phyloP scores from a whole-genome alignment of 2,797 vertebrate genomes.

The Sebastes iracundus region DNA sequence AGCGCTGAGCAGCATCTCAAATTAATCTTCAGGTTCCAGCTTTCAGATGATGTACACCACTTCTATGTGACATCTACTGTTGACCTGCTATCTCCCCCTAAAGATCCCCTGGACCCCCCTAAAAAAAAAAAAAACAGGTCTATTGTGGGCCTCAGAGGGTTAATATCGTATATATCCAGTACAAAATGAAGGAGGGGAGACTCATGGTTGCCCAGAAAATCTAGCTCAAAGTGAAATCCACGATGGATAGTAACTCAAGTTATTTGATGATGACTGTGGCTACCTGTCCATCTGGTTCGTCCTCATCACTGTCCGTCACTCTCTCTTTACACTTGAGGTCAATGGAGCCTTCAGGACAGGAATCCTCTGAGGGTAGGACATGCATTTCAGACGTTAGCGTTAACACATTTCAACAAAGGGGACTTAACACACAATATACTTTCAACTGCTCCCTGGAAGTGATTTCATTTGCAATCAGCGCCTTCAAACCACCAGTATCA shows the following conservation, averaged over 20 bases:
- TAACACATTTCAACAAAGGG: neutral
- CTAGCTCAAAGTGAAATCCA: neutral
- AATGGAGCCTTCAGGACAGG: slow-evolving; percentile 88
- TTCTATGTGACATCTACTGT: too few relatives aligned
- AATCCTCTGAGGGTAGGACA: slow-evolving; percentile 80
- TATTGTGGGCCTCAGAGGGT: too few relatives aligned
- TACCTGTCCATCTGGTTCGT: slow-evolving; percentile 88
- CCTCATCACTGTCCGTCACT: slow-evolving; percentile 93
- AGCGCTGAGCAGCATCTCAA: too few relatives aligned
- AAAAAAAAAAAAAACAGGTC: too few relatives aligned
- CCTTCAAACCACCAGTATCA: neutral
- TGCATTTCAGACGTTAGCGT: neutral
- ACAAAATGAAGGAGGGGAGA: neutral
- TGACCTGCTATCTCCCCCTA: too few relatives aligned
- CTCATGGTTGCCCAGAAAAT: neutral
- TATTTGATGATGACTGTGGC: neutral
- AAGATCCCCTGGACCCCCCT: too few relatives aligned
- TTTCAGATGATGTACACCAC: too few relatives aligned
- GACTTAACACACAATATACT: neutral
- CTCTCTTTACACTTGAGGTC: slow-evolving; percentile 95
- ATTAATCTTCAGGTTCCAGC: too few relatives aligned
- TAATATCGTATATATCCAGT: neutral
- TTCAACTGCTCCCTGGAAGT: neutral
- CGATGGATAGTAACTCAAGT: neutral
- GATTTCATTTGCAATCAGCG: neutral